Conservation (phyloP, 1,140 invertebrate species). For the Saccostrea glomerata region DNA sequence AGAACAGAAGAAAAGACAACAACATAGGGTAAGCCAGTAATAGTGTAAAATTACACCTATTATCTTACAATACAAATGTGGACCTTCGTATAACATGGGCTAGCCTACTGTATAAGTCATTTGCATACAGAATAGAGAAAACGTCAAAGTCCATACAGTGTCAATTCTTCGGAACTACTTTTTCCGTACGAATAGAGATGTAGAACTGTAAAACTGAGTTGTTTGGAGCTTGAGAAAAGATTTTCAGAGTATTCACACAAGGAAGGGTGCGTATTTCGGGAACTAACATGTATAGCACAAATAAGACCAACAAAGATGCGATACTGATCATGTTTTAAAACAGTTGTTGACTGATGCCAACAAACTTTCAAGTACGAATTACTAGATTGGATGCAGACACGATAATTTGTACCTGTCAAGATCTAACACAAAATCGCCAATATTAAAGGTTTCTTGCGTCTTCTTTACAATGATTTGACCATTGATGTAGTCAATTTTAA, state of each 20-base stretch:
- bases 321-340: slow-evolving; percentile 1
- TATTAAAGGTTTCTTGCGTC: neutral
- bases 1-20: neutral
- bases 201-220: too few relatives aligned
- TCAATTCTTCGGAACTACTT: too few relatives aligned
- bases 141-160: neutral
- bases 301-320: neutral
- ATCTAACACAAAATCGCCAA: neutral
- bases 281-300: neutral
- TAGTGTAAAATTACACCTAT: neutral
- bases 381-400: neutral
- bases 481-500: neutral
- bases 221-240: too few relatives aligned
- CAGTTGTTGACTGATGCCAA: neutral
- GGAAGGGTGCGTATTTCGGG: neutral
- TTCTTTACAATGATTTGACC: neutral
- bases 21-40: neutral
- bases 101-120: neutral
- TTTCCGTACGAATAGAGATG: too few relatives aligned
- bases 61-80: neutral
- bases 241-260: neutral
- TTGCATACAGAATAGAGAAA: neutral
- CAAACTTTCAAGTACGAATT: neutral
- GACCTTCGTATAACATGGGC: neutral
- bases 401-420: neutral